Evolutionary conservation across 2,888 invertebrate genomes (phyloP).

Genomic region (Trichogramma evanescens): DNA sequence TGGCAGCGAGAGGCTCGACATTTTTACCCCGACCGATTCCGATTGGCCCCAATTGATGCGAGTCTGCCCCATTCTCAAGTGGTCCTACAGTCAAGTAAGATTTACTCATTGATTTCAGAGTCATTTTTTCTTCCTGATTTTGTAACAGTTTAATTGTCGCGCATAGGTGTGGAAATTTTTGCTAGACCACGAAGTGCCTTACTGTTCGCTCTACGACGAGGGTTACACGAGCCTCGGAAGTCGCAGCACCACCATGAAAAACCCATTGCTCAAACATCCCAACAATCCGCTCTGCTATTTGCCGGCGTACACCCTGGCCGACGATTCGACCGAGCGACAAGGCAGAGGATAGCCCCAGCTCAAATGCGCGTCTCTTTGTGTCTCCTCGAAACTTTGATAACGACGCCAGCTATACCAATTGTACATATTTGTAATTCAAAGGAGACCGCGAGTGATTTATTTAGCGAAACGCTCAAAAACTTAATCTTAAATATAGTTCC

Average conservation of each 20-base stretch:
- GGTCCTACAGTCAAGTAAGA: slow-evolving; percentile 69
- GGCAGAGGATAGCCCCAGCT: slow-evolving; percentile 31
- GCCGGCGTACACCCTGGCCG: slow-evolving; percentile 38
- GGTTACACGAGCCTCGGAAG: slow-evolving; percentile 57
- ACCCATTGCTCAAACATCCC: slow-evolving; percentile 38
- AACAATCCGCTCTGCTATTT: slow-evolving; percentile 33
- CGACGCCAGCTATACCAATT: no score
- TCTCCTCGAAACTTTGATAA: no score
- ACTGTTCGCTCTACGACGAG: slow-evolving; percentile 82
- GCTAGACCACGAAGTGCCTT: slow-evolving; percentile 70
- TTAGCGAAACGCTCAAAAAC: no score
- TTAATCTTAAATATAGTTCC: no score
- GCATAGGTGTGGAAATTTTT: slow-evolving; percentile 78
- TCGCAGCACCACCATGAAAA: slow-evolving; percentile 33
- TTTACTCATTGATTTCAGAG: background rate
- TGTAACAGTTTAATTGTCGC: background rate
- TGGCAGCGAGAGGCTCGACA: slow-evolving; percentile 59
- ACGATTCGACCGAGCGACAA: slow-evolving; percentile 38
- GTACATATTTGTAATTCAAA: no score
- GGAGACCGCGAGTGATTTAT: no score
- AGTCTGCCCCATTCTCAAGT: slow-evolving; percentile 84
- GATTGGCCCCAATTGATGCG: slow-evolving; percentile 88
- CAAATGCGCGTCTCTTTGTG: background rate
- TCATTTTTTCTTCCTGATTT: background rate
- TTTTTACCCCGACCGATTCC: slow-evolving; percentile 76